These are phyloP conservation scores for Morinoia aosen DNA, from an alignment of 2,888 invertebrate species.

Conservation along the genomic window DNA sequence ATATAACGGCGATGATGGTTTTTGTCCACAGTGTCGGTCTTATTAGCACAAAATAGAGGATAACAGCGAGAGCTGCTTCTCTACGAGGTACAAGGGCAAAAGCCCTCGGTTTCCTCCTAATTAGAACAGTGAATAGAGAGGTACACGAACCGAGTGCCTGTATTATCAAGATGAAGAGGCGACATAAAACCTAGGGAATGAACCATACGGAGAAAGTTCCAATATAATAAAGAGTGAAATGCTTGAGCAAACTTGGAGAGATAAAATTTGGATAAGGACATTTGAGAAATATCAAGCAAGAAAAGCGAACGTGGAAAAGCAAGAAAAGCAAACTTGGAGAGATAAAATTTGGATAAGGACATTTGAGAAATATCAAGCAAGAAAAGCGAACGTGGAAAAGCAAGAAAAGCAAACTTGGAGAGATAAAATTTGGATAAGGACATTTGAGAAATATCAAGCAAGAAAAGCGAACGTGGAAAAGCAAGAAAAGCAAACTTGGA, in stretches of 20 bases:
- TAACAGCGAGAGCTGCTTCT: not conserved
- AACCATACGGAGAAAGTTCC: not conserved
- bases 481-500: too few relatives aligned
- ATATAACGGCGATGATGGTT: not conserved
- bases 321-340: too few relatives aligned
- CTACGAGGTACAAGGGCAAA: not conserved
- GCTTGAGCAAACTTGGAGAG: not conserved
- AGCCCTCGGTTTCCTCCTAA: not conserved
- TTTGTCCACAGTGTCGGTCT: not conserved
- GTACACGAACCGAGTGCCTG: not conserved
- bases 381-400: too few relatives aligned
- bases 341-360: too few relatives aligned
- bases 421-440: too few relatives aligned
- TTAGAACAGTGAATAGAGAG: not conserved
- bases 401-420: too few relatives aligned
- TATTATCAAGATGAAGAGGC: not conserved
- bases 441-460: too few relatives aligned
- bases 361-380: too few relatives aligned
- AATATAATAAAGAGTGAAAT: not conserved
- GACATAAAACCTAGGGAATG: not conserved
- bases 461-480: too few relatives aligned
- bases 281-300: too few relatives aligned
- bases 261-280: too few relatives aligned
- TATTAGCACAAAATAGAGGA: not conserved
- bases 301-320: too few relatives aligned